A percentile compares a stretch with the other conserved stretches of the same genome.
Evolutionary conservation across 2,888 invertebrate species (phyloP).

Genomic region (Caenorhabditis zanzibari): DNA sequence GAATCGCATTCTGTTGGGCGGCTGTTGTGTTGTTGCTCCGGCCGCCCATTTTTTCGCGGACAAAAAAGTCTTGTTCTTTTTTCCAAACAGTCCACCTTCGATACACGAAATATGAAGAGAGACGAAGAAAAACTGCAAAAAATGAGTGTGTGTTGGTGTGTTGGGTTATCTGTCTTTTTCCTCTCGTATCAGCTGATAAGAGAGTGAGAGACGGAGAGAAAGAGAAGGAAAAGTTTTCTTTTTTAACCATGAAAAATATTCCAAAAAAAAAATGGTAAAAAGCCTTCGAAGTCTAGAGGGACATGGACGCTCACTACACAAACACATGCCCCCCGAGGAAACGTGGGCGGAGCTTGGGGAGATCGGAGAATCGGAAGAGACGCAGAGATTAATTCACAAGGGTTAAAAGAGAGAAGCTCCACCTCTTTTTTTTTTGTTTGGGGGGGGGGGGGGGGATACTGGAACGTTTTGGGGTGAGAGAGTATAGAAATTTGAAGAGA

Average conservation of each 20-base stretch:
- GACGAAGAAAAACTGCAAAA: conserved; percentile 21
- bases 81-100: neutral
- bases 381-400: conserved; percentile 3
- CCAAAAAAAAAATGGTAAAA: conserved; percentile 13
- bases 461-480: neutral
- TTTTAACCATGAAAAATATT: neutral
- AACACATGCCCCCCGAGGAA: conserved; percentile 24
- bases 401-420: conserved; percentile 13
- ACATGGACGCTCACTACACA: conserved; percentile 11
- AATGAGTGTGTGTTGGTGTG: conserved; percentile 15
- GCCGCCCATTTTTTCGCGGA: conserved; percentile 56
- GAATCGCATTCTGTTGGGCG: conserved; percentile 58
- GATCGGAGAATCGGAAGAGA: neutral
- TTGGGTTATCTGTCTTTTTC: conserved; percentile 10
- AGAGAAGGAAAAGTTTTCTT: conserved; percentile 7
- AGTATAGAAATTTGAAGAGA: conserved; percentile 2
- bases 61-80: neutral
- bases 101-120: neutral
- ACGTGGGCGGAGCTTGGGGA: conserved; percentile 10
- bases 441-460: conserved; percentile 18
- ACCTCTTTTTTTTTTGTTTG: conserved; percentile 17
- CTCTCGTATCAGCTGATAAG: conserved; percentile 31
- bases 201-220: conserved; percentile 18
- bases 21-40: conserved; percentile 52
- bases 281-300: conserved; percentile 26